A percentile compares a stretch with the other conserved stretches of the same genome.
Evolutionary conservation across 2,113 vertebrate genomes (phyloP).

Genomic region (Eira barbara): DNA sequence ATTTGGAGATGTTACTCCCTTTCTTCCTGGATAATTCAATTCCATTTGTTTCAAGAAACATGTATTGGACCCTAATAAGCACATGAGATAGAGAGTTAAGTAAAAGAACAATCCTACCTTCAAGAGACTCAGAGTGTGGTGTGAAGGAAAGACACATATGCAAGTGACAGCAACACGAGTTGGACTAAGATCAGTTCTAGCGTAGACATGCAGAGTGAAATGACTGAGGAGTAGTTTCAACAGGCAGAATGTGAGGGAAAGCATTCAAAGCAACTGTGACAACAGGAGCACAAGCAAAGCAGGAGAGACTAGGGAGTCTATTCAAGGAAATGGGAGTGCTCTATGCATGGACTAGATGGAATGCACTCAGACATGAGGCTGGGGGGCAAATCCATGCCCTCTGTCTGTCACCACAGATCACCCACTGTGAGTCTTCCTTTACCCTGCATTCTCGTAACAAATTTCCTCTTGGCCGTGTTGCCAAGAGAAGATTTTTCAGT

Average conservation of each 20-base stretch:
- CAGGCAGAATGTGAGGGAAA: conserved; percentile 58
- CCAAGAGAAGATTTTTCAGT: neutral
- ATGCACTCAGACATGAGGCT: neutral
- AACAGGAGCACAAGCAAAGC: conserved; percentile 12
- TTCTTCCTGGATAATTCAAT: neutral
- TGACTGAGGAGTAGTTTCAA: conserved; percentile 6
- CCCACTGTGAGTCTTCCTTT: neutral
- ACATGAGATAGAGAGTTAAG: neutral
- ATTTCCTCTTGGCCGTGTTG: neutral
- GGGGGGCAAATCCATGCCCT: neutral
- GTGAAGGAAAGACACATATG: conserved; percentile 35
- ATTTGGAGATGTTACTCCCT: neutral
- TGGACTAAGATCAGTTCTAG: conserved; percentile 23
- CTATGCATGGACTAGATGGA: neutral
- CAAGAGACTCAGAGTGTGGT: conserved; percentile 20
- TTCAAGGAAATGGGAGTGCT: neutral
- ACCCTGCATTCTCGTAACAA: neutral
- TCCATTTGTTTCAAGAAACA: neutral
- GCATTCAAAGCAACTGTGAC: conserved; percentile 14
- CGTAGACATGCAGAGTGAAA: neutral
- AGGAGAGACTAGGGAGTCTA: neutral
- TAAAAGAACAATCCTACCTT: conserved; percentile 58
- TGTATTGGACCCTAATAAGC: neutral
- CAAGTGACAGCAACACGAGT: neutral
- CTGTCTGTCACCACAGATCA: neutral